Evolutionary conservation across 2,113 vertebrate genomes (phyloP).

Genomic region (Hemibagrus wyckioides): DNA sequence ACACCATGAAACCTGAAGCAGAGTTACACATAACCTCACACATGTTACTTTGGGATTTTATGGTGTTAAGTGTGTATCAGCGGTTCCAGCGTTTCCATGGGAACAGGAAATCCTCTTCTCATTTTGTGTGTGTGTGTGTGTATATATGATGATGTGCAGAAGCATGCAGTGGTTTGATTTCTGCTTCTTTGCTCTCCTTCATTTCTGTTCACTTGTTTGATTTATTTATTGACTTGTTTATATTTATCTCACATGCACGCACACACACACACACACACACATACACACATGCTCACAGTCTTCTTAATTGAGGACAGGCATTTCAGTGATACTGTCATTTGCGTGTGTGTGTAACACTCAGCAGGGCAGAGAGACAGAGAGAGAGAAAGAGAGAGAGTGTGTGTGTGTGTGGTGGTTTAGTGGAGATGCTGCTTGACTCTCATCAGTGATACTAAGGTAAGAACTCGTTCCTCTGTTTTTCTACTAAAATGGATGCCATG

Average conservation of each 20-base stretch:
- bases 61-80: slow-evolving; percentile 10
- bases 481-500: neutral
- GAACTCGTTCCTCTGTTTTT: neutral
- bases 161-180: slow-evolving; percentile 2
- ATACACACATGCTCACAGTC: neutral
- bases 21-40: neutral
- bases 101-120: slow-evolving; percentile 30
- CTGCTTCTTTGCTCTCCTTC: neutral
- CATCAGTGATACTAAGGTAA: slow-evolving; percentile 25
- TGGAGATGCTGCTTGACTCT: slow-evolving; percentile 7
- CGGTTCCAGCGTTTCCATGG: slow-evolving; percentile 35
- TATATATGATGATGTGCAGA: neutral
- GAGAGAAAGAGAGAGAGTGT: neutral
- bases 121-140: slow-evolving; percentile 14
- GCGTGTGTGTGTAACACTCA: neutral
- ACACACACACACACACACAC: neutral
- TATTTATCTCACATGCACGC: neutral
- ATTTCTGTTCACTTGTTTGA: neutral
- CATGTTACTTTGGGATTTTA: slow-evolving; percentile 10
- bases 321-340: neutral
- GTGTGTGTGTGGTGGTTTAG: no score
- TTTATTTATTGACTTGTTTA: no score
- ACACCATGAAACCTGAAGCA: neutral
- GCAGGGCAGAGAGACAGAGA: neutral
- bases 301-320: neutral